phyloP scores from a whole-genome alignment of 2,888 invertebrate genomes.

The Fabriciana adippe region DNA sequence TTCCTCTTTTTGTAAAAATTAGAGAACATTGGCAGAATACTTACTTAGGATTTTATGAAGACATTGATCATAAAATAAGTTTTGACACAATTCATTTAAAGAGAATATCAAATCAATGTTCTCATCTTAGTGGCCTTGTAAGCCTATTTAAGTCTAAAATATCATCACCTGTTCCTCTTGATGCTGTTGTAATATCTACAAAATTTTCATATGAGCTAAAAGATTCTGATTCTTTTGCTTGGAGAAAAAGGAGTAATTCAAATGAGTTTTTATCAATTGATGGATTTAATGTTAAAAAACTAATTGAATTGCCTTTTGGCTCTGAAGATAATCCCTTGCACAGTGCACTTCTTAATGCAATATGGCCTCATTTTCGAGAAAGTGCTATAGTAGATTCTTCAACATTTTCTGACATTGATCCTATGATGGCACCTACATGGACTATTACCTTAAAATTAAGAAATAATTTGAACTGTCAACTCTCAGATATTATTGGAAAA shows the following conservation, averaged over 20 bases:
- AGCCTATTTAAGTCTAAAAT: slow-evolving; percentile 95
- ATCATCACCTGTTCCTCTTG: slow-evolving; percentile 83
- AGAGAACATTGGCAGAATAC: slow-evolving; percentile 90
- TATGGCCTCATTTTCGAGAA: slow-evolving; percentile 94
- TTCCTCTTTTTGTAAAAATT: slow-evolving; percentile 94
- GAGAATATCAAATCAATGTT: slow-evolving; percentile 89
- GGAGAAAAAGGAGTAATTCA: slow-evolving; percentile 80
- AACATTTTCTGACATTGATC: slow-evolving; percentile 93
- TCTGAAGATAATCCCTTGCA: slow-evolving; percentile 91
- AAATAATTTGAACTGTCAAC: slow-evolving; percentile 87
- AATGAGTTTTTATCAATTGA: slow-evolving; percentile 77
- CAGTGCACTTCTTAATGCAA: slow-evolving; percentile 88
- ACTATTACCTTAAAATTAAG: slow-evolving; percentile 85
- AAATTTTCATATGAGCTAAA: slow-evolving; percentile 88
- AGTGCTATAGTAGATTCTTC: slow-evolving; percentile 94
- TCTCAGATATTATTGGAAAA: slow-evolving; percentile 88
- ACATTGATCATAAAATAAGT: slow-evolving; percentile 88
- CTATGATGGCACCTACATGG: slow-evolving; percentile 90
- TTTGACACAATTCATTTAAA: slow-evolving; percentile 95
- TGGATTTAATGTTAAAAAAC: slow-evolving; percentile 74
- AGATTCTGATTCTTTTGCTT: slow-evolving; percentile 83
- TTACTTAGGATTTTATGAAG: slow-evolving; percentile 91
- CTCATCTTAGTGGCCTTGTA: slow-evolving; percentile 91
- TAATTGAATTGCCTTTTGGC: slow-evolving; percentile 89
- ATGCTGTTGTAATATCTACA: slow-evolving; percentile 87